Base-by-base conservation (phyloP, 1,140 invertebrate species). In the Rhagoletis zephyria region DNA sequence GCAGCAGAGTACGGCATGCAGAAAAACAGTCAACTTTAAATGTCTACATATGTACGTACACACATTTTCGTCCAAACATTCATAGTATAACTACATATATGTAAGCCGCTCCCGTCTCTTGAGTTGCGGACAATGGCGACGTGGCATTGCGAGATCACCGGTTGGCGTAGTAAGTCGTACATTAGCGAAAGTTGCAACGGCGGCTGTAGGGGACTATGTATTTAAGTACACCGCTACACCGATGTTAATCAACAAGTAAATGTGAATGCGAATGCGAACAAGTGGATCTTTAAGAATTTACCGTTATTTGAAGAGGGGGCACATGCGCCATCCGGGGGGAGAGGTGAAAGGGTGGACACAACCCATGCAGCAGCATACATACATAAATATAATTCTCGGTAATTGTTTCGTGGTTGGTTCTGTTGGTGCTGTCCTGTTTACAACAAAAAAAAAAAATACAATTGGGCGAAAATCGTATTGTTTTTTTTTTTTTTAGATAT, bases 221-320 rank as follows among this genome's bases (percentile, higher is more conserved):
- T 30, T 30, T 30, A 30, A 30, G 70, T 40, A 51, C n/a, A 77
- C 42, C 48, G 48, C 10, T 19, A 56, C 16, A 51, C n/a, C 48
- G 74, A 81, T 81, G 74, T 56, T 81, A 81, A 81, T 81, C 74
- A 81, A 81, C 74, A 81, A 81, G 74, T 81, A 56, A 81, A 81
- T 81, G 74, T 51, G 74, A 81, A 81, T 81, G 51, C 74, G 74
- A 81, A 81, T 56, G 48, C 74, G 74, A 81, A 56, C 74, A 81
- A 81, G 74, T 81, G 74, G 74, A 81, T 81, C 45, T 81, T 81
- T 59, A 56, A 51, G 74, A 56, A 81, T 81, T 81, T 81, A 81
- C 74, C 74, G 74, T 81, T 81, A 81, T 59, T 56, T 81, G 16
- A 56, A 81, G 7, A 81, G 51, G 45, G 12, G 48, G 45, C 74